Evolutionary conservation across 64 coral and sea anemone genomes (phyloP).

Genomic region (Acropora yongei): DNA sequence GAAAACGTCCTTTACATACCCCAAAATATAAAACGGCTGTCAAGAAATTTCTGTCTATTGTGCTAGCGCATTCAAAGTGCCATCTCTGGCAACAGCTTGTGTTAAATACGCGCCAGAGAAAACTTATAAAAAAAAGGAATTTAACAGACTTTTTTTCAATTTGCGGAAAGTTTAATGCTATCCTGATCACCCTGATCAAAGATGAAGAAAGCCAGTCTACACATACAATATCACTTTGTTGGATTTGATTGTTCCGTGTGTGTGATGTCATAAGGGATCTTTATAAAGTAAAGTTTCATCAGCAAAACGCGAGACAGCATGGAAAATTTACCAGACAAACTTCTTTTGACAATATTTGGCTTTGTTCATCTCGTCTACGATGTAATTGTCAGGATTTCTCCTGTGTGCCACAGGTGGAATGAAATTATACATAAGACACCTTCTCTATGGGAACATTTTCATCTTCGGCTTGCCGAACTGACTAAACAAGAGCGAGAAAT

Average conservation of each 20-base stretch:
- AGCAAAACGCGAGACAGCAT: not conserved
- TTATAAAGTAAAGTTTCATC: not conserved
- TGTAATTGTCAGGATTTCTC: not conserved
- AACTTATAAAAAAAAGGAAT: not conserved
- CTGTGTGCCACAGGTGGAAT: conserved; percentile 21
- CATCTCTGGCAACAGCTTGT: not conserved
- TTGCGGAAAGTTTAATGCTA: not conserved
- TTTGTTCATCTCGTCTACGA: conserved; percentile 42
- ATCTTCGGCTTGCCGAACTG: not conserved
- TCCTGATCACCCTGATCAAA: not conserved
- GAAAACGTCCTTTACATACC: too few species aligned
- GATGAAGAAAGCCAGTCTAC: not conserved
- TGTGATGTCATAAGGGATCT: not conserved
- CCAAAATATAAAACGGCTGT: too few species aligned
- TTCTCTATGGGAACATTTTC: conserved; percentile 39
- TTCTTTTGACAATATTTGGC: not conserved
- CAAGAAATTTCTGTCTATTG: too few species aligned
- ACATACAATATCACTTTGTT: not conserved
- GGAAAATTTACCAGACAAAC: conserved; percentile 3
- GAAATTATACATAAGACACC: conserved; percentile 13
- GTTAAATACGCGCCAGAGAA: not conserved
- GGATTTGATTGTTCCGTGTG: not conserved
- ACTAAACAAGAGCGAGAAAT: conserved; percentile 5
- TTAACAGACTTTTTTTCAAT: not conserved
- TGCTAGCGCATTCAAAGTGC: too few species aligned